These are phyloP conservation scores for Drosophila takahashii DNA, from an alignment of 1,140 invertebrate species.

Conservation along the genomic window DNA sequence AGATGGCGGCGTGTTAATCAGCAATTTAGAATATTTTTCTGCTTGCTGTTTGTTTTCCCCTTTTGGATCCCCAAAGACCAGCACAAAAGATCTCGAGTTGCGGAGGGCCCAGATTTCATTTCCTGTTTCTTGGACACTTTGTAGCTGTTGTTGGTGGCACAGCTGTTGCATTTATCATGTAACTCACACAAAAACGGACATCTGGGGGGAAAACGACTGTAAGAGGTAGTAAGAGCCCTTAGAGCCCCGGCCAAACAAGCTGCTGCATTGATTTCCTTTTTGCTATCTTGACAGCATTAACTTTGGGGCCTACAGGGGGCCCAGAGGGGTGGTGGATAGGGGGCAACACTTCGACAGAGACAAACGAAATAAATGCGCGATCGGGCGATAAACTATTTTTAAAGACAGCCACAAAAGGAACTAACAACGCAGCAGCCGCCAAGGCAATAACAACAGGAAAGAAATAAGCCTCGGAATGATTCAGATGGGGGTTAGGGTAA, in stretches of 20 bases:
- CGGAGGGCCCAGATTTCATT: conserved; percentile 53
- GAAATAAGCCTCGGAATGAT: conserved; percentile 22
- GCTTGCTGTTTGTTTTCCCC: conserved; percentile 26
- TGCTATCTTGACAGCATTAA: conserved; percentile 81
- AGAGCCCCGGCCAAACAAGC: conserved; percentile 41
- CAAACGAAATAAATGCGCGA: conserved; percentile 83
- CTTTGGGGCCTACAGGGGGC: conserved; percentile 50
- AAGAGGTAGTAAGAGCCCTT: conserved; percentile 50
- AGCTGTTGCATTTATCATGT: conserved; percentile 81
- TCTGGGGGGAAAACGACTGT: neutral
- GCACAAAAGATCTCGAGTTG: conserved; percentile 28
- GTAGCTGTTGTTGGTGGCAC: conserved; percentile 40
- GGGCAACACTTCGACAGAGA: conserved; percentile 78
- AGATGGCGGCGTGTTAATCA: conserved; percentile 70
- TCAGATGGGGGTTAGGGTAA: neutral
- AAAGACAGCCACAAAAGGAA: conserved; percentile 78
- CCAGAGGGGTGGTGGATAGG: neutral
- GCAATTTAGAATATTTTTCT: conserved; percentile 79
- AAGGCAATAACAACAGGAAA: conserved; percentile 34
- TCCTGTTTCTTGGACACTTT: conserved; percentile 62
- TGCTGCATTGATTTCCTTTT: conserved; percentile 79
- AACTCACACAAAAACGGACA: conserved; percentile 53
- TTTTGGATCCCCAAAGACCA: conserved; percentile 33
- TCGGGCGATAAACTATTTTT: conserved; percentile 82
- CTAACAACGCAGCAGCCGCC: conserved; percentile 41